Evolutionary conservation across 2,888 invertebrate genomes (phyloP).

Genomic region (Zaprionus obscuricornis): DNA sequence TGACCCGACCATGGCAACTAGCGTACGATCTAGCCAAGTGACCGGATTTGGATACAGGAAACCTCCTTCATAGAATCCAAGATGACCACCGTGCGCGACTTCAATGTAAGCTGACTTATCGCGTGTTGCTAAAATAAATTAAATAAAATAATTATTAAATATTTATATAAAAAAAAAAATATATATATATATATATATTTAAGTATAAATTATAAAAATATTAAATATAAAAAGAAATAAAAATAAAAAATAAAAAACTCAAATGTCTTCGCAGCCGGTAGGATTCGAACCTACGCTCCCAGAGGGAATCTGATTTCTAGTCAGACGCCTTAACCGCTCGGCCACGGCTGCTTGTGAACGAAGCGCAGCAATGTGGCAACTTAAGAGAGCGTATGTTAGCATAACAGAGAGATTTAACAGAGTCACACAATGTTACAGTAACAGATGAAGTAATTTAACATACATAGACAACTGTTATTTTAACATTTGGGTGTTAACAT

Average conservation of each 20-base stretch:
- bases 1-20: conserved; percentile 92
- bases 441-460: not conserved
- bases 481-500: not conserved
- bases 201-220: conserved; percentile 50
- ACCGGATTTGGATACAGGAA: conserved; percentile 93
- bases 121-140: conserved; percentile 85
- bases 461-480: not conserved
- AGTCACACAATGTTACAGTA: conserved; percentile 9
- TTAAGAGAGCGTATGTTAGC: not conserved
- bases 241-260: not conserved
- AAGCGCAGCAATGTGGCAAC: not conserved
- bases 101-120: conserved; percentile 90
- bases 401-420: conserved; percentile 8
- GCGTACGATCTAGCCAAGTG: conserved; percentile 95
- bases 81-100: conserved; percentile 95
- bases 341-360: conserved; percentile 81
- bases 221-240: conserved; percentile 8
- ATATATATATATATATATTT: not conserved
- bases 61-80: conserved; percentile 97
- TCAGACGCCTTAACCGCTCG: conserved; percentile 84
- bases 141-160: conserved; percentile 2
- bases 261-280: conserved; percentile 79
- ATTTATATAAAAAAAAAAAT: not conserved
- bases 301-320: conserved; percentile 84
- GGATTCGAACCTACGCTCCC: conserved; percentile 84